Evolutionary conservation across 2,888 invertebrate genomes (phyloP).

Genomic region (Leptopilina syphax): DNA sequence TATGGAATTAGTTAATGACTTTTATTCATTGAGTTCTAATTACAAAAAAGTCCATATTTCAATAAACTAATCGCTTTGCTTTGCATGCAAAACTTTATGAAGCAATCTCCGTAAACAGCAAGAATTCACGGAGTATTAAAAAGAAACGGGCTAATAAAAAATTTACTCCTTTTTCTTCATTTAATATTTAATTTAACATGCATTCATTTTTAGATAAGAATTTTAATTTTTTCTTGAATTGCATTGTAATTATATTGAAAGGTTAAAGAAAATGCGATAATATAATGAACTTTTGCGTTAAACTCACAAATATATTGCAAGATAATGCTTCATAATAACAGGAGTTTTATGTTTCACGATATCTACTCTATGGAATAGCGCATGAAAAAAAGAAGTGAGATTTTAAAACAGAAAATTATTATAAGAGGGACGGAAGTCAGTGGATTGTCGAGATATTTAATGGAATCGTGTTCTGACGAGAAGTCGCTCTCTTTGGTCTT

Average conservation of each 20-base stretch:
- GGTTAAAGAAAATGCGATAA: neutral
- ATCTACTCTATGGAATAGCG: neutral
- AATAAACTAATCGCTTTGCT: too few relatives aligned
- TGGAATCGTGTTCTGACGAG: conserved; percentile 35
- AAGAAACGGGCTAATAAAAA: neutral
- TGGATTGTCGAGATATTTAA: conserved; percentile 9
- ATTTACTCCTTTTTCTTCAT: neutral
- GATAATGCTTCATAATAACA: neutral
- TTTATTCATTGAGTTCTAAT: too few relatives aligned
- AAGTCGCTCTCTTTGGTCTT: conserved; percentile 19
- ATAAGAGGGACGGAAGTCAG: conserved; percentile 8
- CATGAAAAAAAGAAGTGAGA: neutral
- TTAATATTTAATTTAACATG: conserved; percentile 1
- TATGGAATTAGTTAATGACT: too few relatives aligned
- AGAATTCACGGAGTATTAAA: neutral
- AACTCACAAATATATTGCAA: neutral
- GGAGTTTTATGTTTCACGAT: neutral
- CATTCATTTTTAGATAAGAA: neutral
- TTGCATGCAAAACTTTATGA: too few relatives aligned
- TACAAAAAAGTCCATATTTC: too few relatives aligned
- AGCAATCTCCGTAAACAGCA: too few relatives aligned
- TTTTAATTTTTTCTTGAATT: neutral
- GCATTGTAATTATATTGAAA: neutral
- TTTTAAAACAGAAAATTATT: conserved; percentile 18
- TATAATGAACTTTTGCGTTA: conserved; percentile 1